These are phyloP conservation scores for Semaprochilodus insignis DNA, from an alignment of 2,797 vertebrate genomes.

Conservation along the genomic window DNA sequence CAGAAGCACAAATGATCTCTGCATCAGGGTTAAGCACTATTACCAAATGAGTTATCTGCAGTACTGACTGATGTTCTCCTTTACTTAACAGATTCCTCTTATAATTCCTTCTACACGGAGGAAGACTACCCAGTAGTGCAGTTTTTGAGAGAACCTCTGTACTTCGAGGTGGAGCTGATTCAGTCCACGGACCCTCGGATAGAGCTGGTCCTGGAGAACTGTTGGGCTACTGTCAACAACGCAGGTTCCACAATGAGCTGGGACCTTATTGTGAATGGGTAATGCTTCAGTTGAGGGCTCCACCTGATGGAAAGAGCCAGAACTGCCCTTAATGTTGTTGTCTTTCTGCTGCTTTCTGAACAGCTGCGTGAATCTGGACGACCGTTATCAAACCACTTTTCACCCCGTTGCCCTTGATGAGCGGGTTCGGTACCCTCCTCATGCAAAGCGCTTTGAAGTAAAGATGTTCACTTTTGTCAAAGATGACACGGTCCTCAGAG, in stretches of 20 bases:
- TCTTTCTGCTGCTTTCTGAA: not conserved
- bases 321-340: not conserved
- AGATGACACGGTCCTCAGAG: slow-evolving; percentile 63
- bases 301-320: not conserved
- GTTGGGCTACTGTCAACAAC: slow-evolving; percentile 76
- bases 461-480: slow-evolving; percentile 84
- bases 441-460: slow-evolving; percentile 86
- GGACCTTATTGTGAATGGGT: slow-evolving; percentile 79
- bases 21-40: too few relatives aligned
- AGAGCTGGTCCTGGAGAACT: slow-evolving; percentile 77
- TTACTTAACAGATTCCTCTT: slow-evolving; percentile 67
- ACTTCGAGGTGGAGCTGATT: slow-evolving; percentile 77
- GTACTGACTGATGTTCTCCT: not conserved
- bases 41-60: not conserved
- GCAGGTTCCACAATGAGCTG: slow-evolving; percentile 72
- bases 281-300: not conserved
- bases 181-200: slow-evolving; percentile 69
- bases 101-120: slow-evolving; percentile 64
- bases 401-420: slow-evolving; percentile 58
- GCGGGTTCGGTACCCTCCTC: slow-evolving; percentile 71
- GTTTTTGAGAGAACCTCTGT: slow-evolving; percentile 72
- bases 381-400: slow-evolving; percentile 67
- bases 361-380: slow-evolving; percentile 75
- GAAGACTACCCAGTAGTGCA: slow-evolving; percentile 75
- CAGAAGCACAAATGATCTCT: not conserved